Evolutionary conservation across 2,888 invertebrate genomes (phyloP).

Genomic region (Drosophila neotestacea): DNA sequence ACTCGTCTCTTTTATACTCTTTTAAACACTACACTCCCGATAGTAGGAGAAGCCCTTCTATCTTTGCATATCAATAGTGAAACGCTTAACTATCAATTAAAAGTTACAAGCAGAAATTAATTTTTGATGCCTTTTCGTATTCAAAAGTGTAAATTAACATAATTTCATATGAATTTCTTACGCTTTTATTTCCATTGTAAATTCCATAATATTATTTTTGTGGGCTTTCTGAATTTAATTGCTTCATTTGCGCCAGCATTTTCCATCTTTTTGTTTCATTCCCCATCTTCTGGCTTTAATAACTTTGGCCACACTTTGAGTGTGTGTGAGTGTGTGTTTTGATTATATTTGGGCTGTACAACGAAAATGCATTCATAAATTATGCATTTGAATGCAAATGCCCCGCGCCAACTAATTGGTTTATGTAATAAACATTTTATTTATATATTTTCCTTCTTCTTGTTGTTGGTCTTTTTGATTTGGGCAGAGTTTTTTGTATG

Average conservation of each 20-base stretch:
- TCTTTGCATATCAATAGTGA: slow-evolving; percentile 12
- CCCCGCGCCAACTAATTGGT: slow-evolving; percentile 63
- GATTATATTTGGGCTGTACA: slow-evolving; percentile 33
- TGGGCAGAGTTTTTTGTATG: slow-evolving; percentile 16
- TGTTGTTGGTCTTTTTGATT: no score
- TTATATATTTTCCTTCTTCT: slow-evolving; percentile 26
- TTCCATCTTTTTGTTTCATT: slow-evolving; percentile 22
- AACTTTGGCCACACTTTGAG: slow-evolving; percentile 63
- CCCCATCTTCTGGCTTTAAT: slow-evolving; percentile 30
- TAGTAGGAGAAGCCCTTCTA: not conserved
- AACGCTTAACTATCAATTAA: slow-evolving; percentile 45
- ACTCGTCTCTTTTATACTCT: not conserved
- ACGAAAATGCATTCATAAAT: slow-evolving; percentile 70
- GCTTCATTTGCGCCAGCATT: slow-evolving; percentile 70
- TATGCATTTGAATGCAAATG: slow-evolving; percentile 76
- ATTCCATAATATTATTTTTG: slow-evolving; percentile 40
- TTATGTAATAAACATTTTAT: slow-evolving; percentile 67
- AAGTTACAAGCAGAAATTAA: slow-evolving; percentile 57
- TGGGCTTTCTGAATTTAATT: slow-evolving; percentile 42
- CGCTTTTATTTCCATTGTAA: slow-evolving; percentile 41
- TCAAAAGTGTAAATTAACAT: slow-evolving; percentile 57
- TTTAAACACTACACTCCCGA: not conserved
- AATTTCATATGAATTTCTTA: slow-evolving; percentile 34
- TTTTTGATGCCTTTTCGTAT: slow-evolving; percentile 39
- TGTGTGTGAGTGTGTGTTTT: slow-evolving; percentile 23